A percentile compares a stretch with the other conserved stretches of the same genome.
Evolutionary conservation across 2,888 invertebrate genomes (phyloP).

Genomic region (Caenorhabditis sulstoni): DNA sequence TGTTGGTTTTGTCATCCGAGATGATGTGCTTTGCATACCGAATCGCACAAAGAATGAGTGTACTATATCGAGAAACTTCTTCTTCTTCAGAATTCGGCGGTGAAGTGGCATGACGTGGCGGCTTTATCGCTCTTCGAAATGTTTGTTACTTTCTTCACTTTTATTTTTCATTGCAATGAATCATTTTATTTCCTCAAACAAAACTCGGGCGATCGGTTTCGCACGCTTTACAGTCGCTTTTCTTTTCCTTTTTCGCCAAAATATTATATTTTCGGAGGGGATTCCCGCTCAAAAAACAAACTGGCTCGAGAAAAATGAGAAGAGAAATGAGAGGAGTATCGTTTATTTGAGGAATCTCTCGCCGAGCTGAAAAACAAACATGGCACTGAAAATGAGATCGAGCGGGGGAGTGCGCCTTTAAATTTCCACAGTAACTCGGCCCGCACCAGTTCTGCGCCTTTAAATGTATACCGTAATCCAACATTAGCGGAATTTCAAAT

Average conservation of each 20-base stretch:
- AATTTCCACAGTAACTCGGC: no score
- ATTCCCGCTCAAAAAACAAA: no score
- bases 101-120: slow-evolving; percentile 11
- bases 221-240: slow-evolving; percentile 34
- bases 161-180: slow-evolving; percentile 17
- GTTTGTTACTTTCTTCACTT: slow-evolving; percentile 43
- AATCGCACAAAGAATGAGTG: slow-evolving; percentile 39
- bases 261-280: not conserved
- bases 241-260: not conserved
- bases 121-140: slow-evolving; percentile 41
- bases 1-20: slow-evolving; percentile 55
- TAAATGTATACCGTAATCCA: no score
- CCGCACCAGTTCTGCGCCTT: no score
- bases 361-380: not conserved
- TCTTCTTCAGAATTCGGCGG: slow-evolving; percentile 13
- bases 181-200: slow-evolving; percentile 11
- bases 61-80: no score
- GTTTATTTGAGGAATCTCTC: not conserved
- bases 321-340: no score
- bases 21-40: slow-evolving; percentile 47
- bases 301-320: no score
- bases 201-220: slow-evolving; percentile 14
- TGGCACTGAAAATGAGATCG: not conserved
- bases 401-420: no score
- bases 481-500: no score